A percentile compares a stretch with the other conserved stretches of the same genome.
Conservation (phyloP, 2,888 invertebrate genomes). For the Gryllus longicercus region DNA sequence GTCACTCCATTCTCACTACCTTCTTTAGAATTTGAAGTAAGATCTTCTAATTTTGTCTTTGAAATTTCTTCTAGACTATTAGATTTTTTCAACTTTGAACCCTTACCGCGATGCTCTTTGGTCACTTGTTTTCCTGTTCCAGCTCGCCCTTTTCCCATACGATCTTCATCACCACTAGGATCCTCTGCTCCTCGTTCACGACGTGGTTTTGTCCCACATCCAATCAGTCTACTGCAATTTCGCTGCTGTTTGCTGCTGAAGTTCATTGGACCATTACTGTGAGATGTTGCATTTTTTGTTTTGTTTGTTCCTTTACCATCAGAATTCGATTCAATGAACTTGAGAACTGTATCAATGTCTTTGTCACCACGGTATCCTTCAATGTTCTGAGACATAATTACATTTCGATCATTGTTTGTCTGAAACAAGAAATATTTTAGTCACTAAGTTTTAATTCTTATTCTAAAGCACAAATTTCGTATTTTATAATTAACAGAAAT, state of each 20-base stretch:
- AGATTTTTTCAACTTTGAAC: conserved; percentile 61
- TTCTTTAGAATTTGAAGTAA: conserved; percentile 41
- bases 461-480: too few relatives aligned
- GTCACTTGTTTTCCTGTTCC: conserved; percentile 35
- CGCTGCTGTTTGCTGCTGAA: conserved; percentile 31
- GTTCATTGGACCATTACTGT: conserved; percentile 40
- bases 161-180: conserved; percentile 43
- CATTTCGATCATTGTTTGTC: conserved; percentile 40
- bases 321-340: conserved; percentile 67
- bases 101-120: conserved; percentile 47
- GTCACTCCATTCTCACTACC: not conserved
- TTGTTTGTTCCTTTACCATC: conserved; percentile 44
- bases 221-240: conserved; percentile 25
- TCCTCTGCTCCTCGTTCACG: conserved; percentile 49
- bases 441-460: not conserved
- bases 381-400: conserved; percentile 54
- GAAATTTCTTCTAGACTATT: conserved; percentile 79
- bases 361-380: conserved; percentile 77
- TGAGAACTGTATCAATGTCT: conserved; percentile 71
- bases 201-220: conserved; percentile 28
- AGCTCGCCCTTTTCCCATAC: conserved; percentile 20
- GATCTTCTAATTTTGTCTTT: conserved; percentile 69
- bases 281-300: conserved; percentile 42
- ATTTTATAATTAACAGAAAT: too few relatives aligned
- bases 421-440: conserved; percentile 33